Percentiles rank a stretch among this genome's conserved stretches.
Evolutionary conservation across 1,140 invertebrate genomes (phyloP).

Genomic region (Pseudachorutes palmiensis): DNA sequence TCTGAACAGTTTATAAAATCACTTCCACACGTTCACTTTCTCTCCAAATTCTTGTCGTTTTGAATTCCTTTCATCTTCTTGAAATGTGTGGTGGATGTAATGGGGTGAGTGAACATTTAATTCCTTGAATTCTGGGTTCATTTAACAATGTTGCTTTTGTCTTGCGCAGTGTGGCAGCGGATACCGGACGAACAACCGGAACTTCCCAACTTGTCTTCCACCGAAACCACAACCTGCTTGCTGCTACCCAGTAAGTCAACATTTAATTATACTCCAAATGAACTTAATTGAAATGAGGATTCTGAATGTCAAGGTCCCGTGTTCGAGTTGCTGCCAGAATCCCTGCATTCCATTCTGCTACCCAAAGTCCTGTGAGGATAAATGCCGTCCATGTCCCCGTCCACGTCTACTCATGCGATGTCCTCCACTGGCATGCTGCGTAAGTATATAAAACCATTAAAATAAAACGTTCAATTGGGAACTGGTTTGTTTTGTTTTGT

Average conservation of each 20-base stretch:
- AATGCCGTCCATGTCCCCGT: not conserved
- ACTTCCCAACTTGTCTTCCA: not conserved
- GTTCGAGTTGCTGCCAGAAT: not conserved
- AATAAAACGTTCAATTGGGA: not conserved
- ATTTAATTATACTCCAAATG: not conserved
- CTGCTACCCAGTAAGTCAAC: not conserved
- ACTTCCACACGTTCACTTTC: too few relatives aligned
- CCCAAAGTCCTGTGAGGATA: not conserved
- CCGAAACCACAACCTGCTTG: not conserved
- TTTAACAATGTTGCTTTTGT: not conserved
- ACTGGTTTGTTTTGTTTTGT: not conserved
- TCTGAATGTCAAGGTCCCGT: not conserved
- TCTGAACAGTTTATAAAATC: too few relatives aligned
- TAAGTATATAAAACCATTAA: not conserved
- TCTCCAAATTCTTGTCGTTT: too few relatives aligned
- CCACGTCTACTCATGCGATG: not conserved
- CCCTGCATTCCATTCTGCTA: constrained; percentile 5
- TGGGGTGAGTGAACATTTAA: not conserved
- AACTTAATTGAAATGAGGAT: not conserved
- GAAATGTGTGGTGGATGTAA: not conserved
- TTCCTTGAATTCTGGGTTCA: not conserved
- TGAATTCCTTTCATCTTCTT: too few relatives aligned
- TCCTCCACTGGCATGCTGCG: not conserved
- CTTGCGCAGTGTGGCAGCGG: not conserved
- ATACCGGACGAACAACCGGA: not conserved